phyloP scores from a whole-genome alignment of 2,888 invertebrate genomes.

The Neoascia interrupta region DNA sequence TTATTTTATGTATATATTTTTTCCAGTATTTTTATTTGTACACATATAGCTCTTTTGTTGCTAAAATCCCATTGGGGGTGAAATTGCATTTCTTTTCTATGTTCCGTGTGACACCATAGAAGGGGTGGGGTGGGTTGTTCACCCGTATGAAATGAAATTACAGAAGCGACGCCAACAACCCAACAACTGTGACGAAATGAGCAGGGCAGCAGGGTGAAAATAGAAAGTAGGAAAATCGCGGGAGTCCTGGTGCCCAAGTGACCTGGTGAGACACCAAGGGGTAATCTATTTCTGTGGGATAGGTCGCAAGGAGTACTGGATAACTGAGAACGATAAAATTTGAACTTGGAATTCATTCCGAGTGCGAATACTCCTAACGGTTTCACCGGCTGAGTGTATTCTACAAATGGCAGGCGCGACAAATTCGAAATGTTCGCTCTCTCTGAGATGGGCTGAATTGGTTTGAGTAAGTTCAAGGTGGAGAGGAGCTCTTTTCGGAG shows the following conservation, averaged over 20 bases:
- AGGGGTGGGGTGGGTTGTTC: neutral
- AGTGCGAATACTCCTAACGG: neutral
- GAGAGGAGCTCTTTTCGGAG: slow-evolving; percentile 37
- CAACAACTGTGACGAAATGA: slow-evolving; percentile 40
- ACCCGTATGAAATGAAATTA: slow-evolving; percentile 45
- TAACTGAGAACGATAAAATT: slow-evolving; percentile 36
- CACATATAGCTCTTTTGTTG: slow-evolving; percentile 25
- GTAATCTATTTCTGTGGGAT: slow-evolving; percentile 58
- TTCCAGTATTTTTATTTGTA: neutral
- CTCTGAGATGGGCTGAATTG: slow-evolving; percentile 33
- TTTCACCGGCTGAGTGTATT: neutral
- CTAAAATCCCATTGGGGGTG: slow-evolving; percentile 53
- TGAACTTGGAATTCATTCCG: slow-evolving; percentile 31
- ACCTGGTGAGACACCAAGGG: slow-evolving; percentile 58
- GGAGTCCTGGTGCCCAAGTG: slow-evolving; percentile 54
- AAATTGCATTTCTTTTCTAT: slow-evolving; percentile 54
- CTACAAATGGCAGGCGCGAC: slow-evolving; percentile 20
- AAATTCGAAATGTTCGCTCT: neutral
- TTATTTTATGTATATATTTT: neutral
- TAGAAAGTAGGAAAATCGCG: slow-evolving; percentile 39
- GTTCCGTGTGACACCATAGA: slow-evolving; percentile 27
- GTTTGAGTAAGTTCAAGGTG: neutral
- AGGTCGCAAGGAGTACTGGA: slow-evolving; percentile 51
- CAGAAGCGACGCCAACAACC: slow-evolving; percentile 25
- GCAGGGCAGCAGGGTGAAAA: slow-evolving; percentile 12